phyloP scores from a whole-genome alignment of 2,113 vertebrate genomes.

The Eurystomus gularis region DNA sequence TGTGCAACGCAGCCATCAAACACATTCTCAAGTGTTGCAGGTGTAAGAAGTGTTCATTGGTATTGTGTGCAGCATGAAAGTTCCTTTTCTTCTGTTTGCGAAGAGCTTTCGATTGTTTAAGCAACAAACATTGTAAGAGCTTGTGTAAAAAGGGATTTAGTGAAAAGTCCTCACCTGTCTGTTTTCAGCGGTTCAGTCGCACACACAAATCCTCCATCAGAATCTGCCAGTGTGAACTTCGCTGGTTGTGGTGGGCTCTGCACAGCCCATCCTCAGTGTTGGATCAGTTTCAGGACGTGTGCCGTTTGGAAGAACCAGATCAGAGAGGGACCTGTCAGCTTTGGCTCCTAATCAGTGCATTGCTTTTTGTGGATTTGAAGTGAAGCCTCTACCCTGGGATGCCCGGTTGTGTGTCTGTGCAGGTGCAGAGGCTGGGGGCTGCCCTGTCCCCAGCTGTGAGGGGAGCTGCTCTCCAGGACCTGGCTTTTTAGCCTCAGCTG shows the following conservation, averaged over 20 bases:
- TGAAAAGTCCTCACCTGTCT: not conserved
- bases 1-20: not conserved
- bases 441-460: not conserved
- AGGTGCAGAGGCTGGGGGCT: not conserved
- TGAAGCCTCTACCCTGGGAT: not conserved
- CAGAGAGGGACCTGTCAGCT: not conserved
- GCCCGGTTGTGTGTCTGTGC: not conserved
- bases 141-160: not conserved
- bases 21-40: not conserved
- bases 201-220: not conserved
- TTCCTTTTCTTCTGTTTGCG: not conserved
- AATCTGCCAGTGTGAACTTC: not conserved
- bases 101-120: not conserved
- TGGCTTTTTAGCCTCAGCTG: not conserved
- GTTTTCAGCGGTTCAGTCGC: not conserved
- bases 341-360: not conserved
- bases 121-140: not conserved
- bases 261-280: rapidly evolving
- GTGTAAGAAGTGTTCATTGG: not conserved
- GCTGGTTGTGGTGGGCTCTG: not conserved
- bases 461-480: not conserved
- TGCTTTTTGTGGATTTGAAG: not conserved
- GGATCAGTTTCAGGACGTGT: not conserved
- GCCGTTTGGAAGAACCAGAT: rapidly evolving
- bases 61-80: not conserved